Evolutionary conservation across 2,888 invertebrate species (phyloP).

Genomic region (Kryphioiulus occultus): DNA sequence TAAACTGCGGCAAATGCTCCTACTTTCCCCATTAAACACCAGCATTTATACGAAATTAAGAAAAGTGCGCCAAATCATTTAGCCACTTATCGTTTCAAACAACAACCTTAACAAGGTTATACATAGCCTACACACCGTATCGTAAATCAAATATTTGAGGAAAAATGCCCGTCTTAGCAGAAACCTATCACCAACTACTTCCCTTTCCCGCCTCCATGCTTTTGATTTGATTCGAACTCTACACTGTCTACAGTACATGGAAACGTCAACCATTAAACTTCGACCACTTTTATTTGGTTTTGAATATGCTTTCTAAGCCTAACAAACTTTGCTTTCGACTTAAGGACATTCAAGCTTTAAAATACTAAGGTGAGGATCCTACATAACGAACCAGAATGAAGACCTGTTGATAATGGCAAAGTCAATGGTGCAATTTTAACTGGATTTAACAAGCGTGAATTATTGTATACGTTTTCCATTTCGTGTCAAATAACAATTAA

Average conservation of each 20-base stretch:
- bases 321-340: background rate
- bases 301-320: background rate
- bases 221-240: too few relatives aligned
- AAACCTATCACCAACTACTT: background rate
- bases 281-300: background rate
- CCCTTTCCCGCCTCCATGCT: background rate
- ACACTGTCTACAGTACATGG: background rate
- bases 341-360: background rate
- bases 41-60: background rate
- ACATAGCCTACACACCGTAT: background rate
- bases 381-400: too few relatives aligned
- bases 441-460: too few relatives aligned
- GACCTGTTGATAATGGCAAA: too few relatives aligned
- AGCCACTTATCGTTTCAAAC: background rate
- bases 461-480: too few relatives aligned
- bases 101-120: background rate
- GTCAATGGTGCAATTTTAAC: too few relatives aligned
- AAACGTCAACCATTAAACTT: background rate
- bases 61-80: background rate
- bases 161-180: background rate
- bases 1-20: background rate
- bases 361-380: background rate
- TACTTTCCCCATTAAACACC: background rate
- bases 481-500: too few relatives aligned
- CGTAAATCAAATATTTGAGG: background rate